Evolutionary conservation across 2,797 vertebrate species (phyloP).

Genomic region (Okamejei kenojei): DNA sequence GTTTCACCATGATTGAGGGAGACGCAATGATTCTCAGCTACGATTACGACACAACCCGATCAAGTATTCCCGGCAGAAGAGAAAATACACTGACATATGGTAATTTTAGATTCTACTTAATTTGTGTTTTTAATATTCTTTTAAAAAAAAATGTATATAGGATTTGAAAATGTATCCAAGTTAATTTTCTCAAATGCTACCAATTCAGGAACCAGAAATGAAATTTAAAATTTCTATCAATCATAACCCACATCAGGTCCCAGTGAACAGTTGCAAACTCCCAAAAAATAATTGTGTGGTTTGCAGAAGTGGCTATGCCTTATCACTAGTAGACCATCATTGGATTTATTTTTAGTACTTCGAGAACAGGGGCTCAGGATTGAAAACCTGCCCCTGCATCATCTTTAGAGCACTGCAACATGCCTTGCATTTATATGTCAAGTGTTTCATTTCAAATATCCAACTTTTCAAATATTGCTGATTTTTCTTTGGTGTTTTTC

Average conservation of each 20-base stretch:
- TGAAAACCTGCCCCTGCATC: background rate
- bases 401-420: background rate
- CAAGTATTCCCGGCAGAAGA: constrained; percentile 76
- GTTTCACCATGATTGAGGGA: constrained; percentile 84
- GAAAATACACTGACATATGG: constrained; percentile 91
- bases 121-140: background rate
- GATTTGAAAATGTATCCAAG: background rate
- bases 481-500: too few species aligned
- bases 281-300: background rate
- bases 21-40: constrained; percentile 92
- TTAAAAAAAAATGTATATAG: too few species aligned
- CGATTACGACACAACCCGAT: constrained; percentile 89
- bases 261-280: background rate
- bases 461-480: too few species aligned
- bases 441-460: background rate
- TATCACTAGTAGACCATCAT: background rate
- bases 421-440: background rate
- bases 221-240: background rate
- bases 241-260: background rate
- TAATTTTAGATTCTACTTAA: constrained; percentile 48
- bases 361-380: background rate
- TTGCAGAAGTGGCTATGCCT: background rate
- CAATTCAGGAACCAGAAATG: background rate
- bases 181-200: background rate
- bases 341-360: background rate